These are phyloP conservation scores for Oreohelix idahoensis DNA, from an alignment of 1,140 invertebrate species.

Conservation along the genomic window DNA sequence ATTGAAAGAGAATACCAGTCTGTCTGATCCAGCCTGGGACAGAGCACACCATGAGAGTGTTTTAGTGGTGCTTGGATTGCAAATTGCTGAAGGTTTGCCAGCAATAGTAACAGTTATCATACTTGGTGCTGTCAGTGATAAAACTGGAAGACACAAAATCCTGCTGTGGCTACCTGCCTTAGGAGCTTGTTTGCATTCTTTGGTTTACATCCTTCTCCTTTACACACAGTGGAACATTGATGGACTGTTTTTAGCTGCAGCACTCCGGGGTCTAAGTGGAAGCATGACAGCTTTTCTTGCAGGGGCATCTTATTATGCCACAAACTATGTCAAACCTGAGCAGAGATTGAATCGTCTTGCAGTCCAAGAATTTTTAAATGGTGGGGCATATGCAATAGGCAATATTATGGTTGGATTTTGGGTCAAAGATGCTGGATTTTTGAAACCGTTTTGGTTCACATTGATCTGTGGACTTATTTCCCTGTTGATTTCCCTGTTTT, in stretches of 20 bases:
- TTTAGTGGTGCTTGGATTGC: slow-evolving; percentile 59
- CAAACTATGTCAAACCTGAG: slow-evolving; percentile 60
- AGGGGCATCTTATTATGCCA: slow-evolving; percentile 65
- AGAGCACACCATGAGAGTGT: slow-evolving; percentile 63
- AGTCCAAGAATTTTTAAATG: slow-evolving; percentile 68
- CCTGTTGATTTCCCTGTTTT: slow-evolving; percentile 65
- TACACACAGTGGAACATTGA: slow-evolving; percentile 68
- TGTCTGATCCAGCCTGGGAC: slow-evolving; percentile 44
- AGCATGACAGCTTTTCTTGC: slow-evolving; percentile 69
- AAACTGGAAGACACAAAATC: slow-evolving; percentile 63
- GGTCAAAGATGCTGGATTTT: slow-evolving; percentile 63
- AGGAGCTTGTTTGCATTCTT: slow-evolving; percentile 61
- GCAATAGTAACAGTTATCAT: slow-evolving; percentile 67
- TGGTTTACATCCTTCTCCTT: slow-evolving; percentile 65
- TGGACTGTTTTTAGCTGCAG: slow-evolving; percentile 69
- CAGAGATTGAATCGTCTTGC: slow-evolving; percentile 64
- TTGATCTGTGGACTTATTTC: slow-evolving; percentile 62
- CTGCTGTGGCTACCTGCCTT: slow-evolving; percentile 64
- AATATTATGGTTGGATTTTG: slow-evolving; percentile 70
- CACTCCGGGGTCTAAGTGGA: slow-evolving; percentile 65
- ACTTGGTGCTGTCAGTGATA: slow-evolving; percentile 66
- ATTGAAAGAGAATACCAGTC: slow-evolving; percentile 27
- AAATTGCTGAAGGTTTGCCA: slow-evolving; percentile 67
- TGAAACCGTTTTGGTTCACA: slow-evolving; percentile 67
- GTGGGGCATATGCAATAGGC: slow-evolving; percentile 65